Base-by-base conservation (phyloP, 53 echinoderm and acorn worm species). In the Holothuria scabra region DNA sequence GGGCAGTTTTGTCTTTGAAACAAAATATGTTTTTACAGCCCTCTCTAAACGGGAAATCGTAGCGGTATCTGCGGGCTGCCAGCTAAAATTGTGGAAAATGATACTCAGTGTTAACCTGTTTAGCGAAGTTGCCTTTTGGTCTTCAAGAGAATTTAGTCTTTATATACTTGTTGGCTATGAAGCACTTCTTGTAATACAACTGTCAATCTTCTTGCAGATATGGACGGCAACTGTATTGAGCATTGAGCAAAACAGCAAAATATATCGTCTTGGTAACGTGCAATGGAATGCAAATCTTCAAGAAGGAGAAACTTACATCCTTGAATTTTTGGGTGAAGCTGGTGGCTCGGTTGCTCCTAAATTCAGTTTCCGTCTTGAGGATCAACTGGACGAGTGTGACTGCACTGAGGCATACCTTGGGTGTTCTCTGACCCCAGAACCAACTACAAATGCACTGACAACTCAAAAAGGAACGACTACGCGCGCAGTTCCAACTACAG, bases 261-360 rank as follows among this genome's bases (percentile, higher is more conserved):
- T 67, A 29, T 87, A 81, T 21, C 41, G 57, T 2, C 58, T 81
- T 20, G 59, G 32, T 55, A 87, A 79, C 57, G 59, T 80, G 62
- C 16, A 66, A n/a, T 87, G 80, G 65, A 87, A 81, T 57, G 68
- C 64, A 0, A 57, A 87, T 16, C 81, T 87, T 31, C 76, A 66
- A 26, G 34, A 28, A 22, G 87, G 81, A 16, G 67, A 31, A 10
- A 31, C n/a, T n/a, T 38, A 65, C 20, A 16, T 52, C 20, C 32
- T 30, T 35, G 76, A 80, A 67, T 87, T 80, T 30, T 55, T 65
- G 59, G 80, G 49, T 33, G 30, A 35, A 8, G 68, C 38, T 23
- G 28, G 31, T 6, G 65, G 65, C 28, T 64, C 79, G 21, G 46
- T 52, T 49, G 52, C 56, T n/a, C 28, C 79, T 26, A 18, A 52